A percentile compares a stretch with the other conserved stretches of the same genome.
Conservation (phyloP, 1,140 invertebrate genomes). For the Drosophila equinoxialis region DNA sequence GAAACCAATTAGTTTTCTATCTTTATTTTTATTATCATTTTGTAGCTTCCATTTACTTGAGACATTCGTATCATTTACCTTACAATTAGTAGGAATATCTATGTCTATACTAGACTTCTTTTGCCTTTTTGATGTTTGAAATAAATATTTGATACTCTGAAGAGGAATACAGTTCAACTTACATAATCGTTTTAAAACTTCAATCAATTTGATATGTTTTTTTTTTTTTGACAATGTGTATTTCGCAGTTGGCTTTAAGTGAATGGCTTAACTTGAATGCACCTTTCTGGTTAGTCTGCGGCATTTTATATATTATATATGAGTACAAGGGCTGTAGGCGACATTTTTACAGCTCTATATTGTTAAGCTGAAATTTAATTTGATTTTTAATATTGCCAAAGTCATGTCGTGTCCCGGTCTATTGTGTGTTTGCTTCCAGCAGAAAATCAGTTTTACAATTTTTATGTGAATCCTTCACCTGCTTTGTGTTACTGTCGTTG, state of each 20-base stretch:
- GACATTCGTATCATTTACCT: too few species aligned
- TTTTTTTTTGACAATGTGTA: neutral
- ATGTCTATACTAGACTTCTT: too few species aligned
- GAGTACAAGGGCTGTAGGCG: neutral
- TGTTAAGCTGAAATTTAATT: constrained; percentile 65
- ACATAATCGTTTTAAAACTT: too few species aligned
- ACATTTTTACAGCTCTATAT: constrained; percentile 27
- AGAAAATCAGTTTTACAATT: constrained; percentile 67
- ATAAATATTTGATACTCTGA: too few species aligned
- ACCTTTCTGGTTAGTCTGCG: too few species aligned
- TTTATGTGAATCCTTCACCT: constrained; percentile 70
- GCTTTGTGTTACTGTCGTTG: constrained; percentile 46
- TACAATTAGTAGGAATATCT: too few species aligned
- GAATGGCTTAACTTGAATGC: neutral
- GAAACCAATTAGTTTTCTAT: too few species aligned
- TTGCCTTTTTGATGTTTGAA: too few species aligned
- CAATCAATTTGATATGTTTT: neutral
- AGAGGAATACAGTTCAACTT: too few species aligned
- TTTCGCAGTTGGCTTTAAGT: neutral
- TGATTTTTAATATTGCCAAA: constrained; percentile 59
- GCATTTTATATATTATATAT: neutral
- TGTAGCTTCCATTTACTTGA: too few species aligned
- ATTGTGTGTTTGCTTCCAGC: constrained; percentile 27
- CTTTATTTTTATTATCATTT: too few species aligned
- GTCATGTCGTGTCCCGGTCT: constrained; percentile 10